phyloP scores from a whole-genome alignment of 2,113 vertebrate genomes.

The Bambusicola thoracicus region DNA sequence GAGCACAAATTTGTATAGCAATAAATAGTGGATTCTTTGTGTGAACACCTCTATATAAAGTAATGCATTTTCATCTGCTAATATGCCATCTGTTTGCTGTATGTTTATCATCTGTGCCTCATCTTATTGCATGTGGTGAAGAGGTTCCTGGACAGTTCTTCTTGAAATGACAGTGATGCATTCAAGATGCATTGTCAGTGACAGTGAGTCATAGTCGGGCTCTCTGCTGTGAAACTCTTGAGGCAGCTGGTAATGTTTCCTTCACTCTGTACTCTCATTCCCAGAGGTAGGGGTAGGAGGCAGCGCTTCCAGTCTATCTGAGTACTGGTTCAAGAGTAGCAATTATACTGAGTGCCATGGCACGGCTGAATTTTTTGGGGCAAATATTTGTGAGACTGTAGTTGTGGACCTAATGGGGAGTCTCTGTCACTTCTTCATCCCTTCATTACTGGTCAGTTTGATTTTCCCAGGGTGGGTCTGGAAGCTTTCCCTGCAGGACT shows the following conservation, averaged over 20 bases:
- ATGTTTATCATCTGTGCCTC: not conserved
- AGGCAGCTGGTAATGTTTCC: not conserved
- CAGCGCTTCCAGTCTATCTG: not conserved
- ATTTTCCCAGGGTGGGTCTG: fast-evolving
- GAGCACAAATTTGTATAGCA: not conserved
- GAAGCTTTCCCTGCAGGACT: not conserved
- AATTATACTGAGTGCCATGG: not conserved
- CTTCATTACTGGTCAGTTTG: not conserved
- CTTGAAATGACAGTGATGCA: not conserved
- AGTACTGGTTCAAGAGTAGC: not conserved
- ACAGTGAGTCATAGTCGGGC: fast-evolving
- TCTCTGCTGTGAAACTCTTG: not conserved
- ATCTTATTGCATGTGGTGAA: not conserved
- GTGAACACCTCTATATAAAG: not conserved
- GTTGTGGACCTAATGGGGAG: not conserved
- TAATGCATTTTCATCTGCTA: not conserved
- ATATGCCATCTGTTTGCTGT: not conserved
- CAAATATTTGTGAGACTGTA: not conserved
- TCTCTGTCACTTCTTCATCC: not conserved
- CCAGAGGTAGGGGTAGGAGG: not conserved
- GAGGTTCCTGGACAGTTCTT: not conserved
- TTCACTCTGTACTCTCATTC: fast-evolving
- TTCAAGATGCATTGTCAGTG: not conserved
- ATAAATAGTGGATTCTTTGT: not conserved
- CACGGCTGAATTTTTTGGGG: not conserved